Percentiles rank a stretch among this genome's conserved stretches.
phyloP scores from a whole-genome alignment of 2,888 invertebrate genomes.

The Mythimna albipuncta region DNA sequence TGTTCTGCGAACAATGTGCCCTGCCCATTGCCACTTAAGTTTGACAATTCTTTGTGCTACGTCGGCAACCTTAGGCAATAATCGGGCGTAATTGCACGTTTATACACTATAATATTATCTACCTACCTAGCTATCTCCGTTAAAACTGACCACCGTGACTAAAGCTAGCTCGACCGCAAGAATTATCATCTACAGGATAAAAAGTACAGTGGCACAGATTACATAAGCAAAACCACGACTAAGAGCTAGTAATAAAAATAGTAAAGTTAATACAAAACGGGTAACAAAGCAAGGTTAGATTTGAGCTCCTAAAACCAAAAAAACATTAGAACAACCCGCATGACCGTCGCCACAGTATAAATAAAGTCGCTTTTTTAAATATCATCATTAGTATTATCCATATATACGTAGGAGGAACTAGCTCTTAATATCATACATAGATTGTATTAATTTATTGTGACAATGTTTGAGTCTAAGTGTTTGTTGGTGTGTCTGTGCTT shows the following conservation, averaged over 20 bases:
- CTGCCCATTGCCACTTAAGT: too few relatives aligned
- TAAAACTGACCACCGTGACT: too few relatives aligned
- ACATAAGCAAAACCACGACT: not conserved
- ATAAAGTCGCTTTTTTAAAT: conserved; percentile 3
- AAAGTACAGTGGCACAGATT: not conserved
- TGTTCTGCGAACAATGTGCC: too few relatives aligned
- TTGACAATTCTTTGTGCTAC: too few relatives aligned
- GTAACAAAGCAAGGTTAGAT: conserved; percentile 21
- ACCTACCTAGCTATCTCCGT: too few relatives aligned
- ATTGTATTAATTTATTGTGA: not conserved
- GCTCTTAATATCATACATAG: not conserved
- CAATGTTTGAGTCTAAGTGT: conserved; percentile 36
- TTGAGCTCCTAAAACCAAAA: conserved; percentile 13
- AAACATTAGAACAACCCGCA: conserved; percentile 10
- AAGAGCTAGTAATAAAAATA: not conserved
- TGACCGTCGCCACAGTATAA: conserved; percentile 33
- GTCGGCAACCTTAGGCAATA: too few relatives aligned
- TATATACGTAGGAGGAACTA: conserved; percentile 1
- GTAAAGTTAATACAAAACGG: not conserved
- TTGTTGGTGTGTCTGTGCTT: conserved; percentile 39
- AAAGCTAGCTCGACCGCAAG: too few relatives aligned
- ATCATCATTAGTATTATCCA: conserved; percentile 27
- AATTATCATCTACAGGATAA: not conserved
- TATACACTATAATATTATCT: too few relatives aligned
- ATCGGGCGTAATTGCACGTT: too few relatives aligned